Percentiles rank a stretch among this genome's conserved stretches.
phyloP scores from a whole-genome alignment of 2,797 vertebrate genomes.

The Tapirus indicus region DNA sequence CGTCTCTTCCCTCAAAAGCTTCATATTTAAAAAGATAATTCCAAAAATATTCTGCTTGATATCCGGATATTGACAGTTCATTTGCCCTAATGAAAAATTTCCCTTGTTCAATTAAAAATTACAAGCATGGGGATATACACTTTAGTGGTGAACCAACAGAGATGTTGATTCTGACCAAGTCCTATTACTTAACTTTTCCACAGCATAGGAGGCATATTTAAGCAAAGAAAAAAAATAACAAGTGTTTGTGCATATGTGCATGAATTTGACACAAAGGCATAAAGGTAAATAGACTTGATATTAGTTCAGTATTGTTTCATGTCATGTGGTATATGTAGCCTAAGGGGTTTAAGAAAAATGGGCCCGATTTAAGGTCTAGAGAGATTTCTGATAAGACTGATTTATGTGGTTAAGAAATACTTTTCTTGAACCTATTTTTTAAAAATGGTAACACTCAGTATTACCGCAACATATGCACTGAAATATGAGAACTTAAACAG shows the following conservation, averaged over 20 bases:
- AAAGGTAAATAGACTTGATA: neutral
- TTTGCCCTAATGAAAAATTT: neutral
- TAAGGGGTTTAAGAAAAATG: neutral
- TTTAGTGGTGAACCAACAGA: neutral
- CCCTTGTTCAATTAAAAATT: neutral
- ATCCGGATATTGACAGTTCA: neutral
- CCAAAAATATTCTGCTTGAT: neutral
- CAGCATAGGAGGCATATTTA: neutral
- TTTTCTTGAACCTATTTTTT: conserved; percentile 48
- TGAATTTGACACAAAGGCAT: neutral
- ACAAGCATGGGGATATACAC: neutral
- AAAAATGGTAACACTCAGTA: neutral
- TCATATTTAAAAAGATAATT: neutral
- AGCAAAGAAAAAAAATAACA: neutral
- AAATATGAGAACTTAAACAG: conserved; percentile 40
- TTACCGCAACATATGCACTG: neutral
- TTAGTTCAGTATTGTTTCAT: neutral
- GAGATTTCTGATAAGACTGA: conserved; percentile 41
- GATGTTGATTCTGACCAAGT: neutral
- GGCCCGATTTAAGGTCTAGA: neutral
- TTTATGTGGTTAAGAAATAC: conserved; percentile 73
- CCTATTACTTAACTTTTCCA: neutral
- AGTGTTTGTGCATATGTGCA: neutral
- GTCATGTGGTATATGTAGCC: neutral
- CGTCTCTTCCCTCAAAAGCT: neutral